Base-by-base conservation (phyloP, 2,888 invertebrate species). In the Andrena trimmerana region DNA sequence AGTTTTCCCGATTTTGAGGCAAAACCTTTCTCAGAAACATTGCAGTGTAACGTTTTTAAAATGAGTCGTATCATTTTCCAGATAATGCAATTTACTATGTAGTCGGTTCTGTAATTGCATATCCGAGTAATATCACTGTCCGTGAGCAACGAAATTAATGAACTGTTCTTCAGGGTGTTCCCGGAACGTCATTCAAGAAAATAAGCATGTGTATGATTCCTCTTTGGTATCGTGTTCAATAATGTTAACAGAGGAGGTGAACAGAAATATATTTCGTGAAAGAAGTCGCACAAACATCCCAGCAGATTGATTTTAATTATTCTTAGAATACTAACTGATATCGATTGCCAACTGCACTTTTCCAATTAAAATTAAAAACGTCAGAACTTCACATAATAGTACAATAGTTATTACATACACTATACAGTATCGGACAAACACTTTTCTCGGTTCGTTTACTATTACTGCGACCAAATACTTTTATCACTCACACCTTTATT, bases 51-150 rank as follows among this genome's bases (percentile, higher is more conserved):
- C 42, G 5, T 16, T 42, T 42, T 16, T 42, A 42, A 42, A 16
- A 42, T 16, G 42, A 13, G 4, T 16, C 42, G 42, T 1, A 4
- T 4, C 16, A 5, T 13, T 16, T 42, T 16, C 42, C 42, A 24
- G 57, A 24, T 57, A 57, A 27, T 27, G 10, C 2, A 10, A 20
- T 81, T 83, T 85, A 85, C 83, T 74, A 71, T 42, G 42, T 16
- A 31, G 33, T 60, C 31, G 59, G 29, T 50, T 48, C 5, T 33
- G 66, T 82, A 78, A 79, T 75, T 85, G 29, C 73, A 20, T 54
- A 78, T 54, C 52, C 31, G 10, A 42, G n/a, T 57, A 77, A 50
- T 54, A 74, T 71, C 65, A 42, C 27, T 29, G 29, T 29, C 50
- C 24, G 36, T 6, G n/a, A 52, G 7, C 29, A 60, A 57, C 65